A percentile compares a stretch with the other conserved stretches of the same genome.
Conservation (phyloP, 2,797 vertebrate species). For the Sebastes itinus region DNA sequence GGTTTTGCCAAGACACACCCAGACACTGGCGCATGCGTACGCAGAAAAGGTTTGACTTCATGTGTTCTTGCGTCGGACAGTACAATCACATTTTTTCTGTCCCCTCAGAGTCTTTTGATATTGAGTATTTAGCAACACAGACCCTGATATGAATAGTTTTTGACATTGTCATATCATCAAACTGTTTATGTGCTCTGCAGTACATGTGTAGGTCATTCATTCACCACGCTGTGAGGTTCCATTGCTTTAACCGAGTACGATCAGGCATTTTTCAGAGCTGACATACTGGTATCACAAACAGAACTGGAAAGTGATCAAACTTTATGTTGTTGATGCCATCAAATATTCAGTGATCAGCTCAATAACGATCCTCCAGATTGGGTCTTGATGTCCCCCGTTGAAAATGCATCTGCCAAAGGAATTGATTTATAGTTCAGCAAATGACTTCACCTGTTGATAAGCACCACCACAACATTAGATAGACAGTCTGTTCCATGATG, state of each 20-base stretch:
- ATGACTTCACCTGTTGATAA: background rate
- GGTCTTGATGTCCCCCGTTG: background rate
- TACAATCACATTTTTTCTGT: background rate
- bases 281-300: background rate
- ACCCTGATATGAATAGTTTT: background rate
- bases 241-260: background rate
- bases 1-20: constrained; percentile 40
- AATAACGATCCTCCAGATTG: background rate
- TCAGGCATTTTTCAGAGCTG: background rate
- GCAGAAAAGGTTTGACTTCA: background rate
- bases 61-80: background rate
- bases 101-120: background rate
- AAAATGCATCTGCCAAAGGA: background rate
- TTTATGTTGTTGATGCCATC: background rate
- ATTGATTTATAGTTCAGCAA: background rate
- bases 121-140: background rate
- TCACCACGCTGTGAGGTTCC: background rate
- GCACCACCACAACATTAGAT: background rate
- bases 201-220: background rate
- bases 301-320: background rate
- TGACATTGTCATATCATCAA: background rate
- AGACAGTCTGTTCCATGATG: background rate
- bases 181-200: background rate
- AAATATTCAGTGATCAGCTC: background rate
- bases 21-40: background rate